phyloP scores from a whole-genome alignment of 2,113 vertebrate genomes.

The Cathartes aura region DNA sequence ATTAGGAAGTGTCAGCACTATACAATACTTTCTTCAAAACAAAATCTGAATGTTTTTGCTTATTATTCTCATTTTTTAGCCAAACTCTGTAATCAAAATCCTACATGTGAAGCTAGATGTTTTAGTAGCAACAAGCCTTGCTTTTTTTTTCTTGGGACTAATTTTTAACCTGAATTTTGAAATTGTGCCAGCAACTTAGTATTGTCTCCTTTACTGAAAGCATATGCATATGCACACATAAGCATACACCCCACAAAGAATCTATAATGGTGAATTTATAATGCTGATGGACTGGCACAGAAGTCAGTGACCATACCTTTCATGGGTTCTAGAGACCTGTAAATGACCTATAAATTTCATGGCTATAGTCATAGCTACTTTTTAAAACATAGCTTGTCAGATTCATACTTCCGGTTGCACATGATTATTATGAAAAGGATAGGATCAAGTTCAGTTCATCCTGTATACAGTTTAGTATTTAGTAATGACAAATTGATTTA shows the following conservation, averaged over 20 bases:
- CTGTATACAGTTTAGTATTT: neutral
- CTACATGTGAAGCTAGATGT: neutral
- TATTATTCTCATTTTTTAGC: neutral
- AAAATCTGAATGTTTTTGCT: neutral
- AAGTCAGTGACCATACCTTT: neutral
- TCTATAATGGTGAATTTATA: neutral
- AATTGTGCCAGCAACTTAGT: neutral
- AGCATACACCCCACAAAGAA: neutral
- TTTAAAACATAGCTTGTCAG: neutral
- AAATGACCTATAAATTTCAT: neutral
- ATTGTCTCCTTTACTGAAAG: neutral
- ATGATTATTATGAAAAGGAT: neutral
- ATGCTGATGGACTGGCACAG: neutral
- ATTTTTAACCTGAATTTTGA: neutral
- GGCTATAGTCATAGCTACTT: neutral
- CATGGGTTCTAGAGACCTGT: neutral
- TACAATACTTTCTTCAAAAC: neutral
- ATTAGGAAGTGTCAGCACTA: neutral
- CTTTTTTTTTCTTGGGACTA: neutral
- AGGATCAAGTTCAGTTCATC: neutral
- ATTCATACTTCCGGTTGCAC: neutral
- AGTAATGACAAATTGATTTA: neutral
- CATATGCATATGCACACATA: rapidly evolving
- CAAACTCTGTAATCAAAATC: neutral
- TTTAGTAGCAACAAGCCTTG: neutral